These are phyloP conservation scores for Amitus sp. DNA, from an alignment of 2,888 invertebrate genomes.

Conservation along the genomic window DNA sequence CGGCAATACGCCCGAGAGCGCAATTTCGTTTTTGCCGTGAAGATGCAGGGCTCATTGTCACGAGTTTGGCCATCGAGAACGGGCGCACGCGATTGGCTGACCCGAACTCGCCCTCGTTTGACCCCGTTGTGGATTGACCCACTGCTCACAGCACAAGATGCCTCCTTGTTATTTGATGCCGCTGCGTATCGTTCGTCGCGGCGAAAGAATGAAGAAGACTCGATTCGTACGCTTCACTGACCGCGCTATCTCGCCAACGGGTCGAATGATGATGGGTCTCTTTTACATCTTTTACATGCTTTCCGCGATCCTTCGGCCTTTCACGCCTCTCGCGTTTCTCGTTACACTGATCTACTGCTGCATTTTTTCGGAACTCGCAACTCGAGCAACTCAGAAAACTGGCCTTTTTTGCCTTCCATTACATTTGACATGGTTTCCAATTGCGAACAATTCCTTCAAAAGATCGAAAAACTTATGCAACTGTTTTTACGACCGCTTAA, in stretches of 20 bases:
- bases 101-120: conserved; percentile 37
- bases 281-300: conserved; percentile 5
- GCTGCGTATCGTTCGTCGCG: conserved; percentile 30
- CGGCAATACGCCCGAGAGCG: conserved; percentile 9
- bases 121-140: conserved; percentile 40
- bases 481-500: too few relatives aligned
- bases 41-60: conserved; percentile 16
- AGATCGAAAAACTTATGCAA: too few relatives aligned
- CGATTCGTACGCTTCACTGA: conserved; percentile 14
- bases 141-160: conserved; percentile 29
- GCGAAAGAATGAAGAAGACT: conserved; percentile 23
- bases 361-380: conserved; percentile 18
- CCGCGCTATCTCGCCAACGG: conserved; percentile 1
- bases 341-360: conserved; percentile 1
- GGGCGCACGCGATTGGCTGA: conserved; percentile 29
- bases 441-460: too few relatives aligned
- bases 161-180: conserved; percentile 32
- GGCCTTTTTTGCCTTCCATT: conserved; percentile 22
- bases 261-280: conserved; percentile 11
- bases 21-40: background rate
- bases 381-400: conserved; percentile 31
- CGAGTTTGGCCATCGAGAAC: conserved; percentile 17
- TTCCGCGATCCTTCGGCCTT: conserved; percentile 10
- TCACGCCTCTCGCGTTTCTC: conserved; percentile 1
- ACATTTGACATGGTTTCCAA: too few relatives aligned